Conservation (phyloP, 2,797 vertebrate genomes). For the Sebastiscus tertius region DNA sequence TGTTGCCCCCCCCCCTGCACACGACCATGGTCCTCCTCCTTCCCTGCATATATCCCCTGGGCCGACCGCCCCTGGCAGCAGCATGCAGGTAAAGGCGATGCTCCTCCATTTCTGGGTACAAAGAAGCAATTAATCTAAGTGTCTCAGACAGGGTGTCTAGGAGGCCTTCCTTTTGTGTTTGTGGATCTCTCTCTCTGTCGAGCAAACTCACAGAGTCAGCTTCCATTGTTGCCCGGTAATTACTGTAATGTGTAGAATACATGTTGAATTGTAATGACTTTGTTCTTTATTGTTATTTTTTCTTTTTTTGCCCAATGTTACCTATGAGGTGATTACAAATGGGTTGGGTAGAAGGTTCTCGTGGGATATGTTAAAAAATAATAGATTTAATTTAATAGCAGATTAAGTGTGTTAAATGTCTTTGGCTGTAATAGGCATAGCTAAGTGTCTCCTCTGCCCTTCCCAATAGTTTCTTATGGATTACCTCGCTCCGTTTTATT, state of each 20-base stretch:
- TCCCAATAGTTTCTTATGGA: slow-evolving; percentile 70
- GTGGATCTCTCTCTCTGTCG: slow-evolving; percentile 66
- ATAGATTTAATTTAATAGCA: slow-evolving; percentile 79
- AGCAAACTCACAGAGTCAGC: slow-evolving; percentile 66
- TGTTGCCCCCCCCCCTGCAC: slow-evolving; percentile 3
- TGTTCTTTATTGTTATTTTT: slow-evolving; percentile 28
- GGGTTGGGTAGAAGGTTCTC: slow-evolving; percentile 39
- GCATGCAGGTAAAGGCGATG: slow-evolving; percentile 80
- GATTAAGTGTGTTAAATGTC: slow-evolving; percentile 79
- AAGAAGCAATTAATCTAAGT: slow-evolving; percentile 87
- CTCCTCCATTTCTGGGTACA: slow-evolving; percentile 84
- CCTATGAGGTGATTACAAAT: slow-evolving; percentile 72
- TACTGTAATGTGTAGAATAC: slow-evolving; percentile 83
- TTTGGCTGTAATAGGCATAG: slow-evolving; percentile 74
- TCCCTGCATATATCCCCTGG: slow-evolving; percentile 49
- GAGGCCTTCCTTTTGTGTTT: slow-evolving; percentile 79
- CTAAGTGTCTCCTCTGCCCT: slow-evolving; percentile 70
- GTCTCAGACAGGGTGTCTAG: slow-evolving; percentile 73
- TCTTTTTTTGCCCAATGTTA: slow-evolving; percentile 51
- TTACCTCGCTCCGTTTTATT: slow-evolving; percentile 70
- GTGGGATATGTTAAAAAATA: slow-evolving; percentile 72
- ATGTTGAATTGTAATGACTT: slow-evolving; percentile 87
- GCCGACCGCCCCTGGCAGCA: slow-evolving; percentile 58
- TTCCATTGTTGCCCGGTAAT: slow-evolving; percentile 85
- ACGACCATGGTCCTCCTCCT: slow-evolving; percentile 10